Conservation (phyloP, 2,113 vertebrate genomes). For the Salvelinus fontinalis region DNA sequence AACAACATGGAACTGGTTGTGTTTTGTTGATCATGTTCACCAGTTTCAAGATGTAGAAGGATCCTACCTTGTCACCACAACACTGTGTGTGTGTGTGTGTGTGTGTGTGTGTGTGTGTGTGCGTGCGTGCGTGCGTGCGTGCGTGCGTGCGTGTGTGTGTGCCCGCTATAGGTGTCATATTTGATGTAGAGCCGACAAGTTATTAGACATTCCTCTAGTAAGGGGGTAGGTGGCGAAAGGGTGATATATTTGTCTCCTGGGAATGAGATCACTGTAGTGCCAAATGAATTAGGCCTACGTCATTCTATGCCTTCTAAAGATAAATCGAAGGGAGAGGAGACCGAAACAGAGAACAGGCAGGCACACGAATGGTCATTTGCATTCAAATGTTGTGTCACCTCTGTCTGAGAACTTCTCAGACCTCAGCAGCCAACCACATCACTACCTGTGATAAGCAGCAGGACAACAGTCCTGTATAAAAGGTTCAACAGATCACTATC, state of each 20-base stretch:
- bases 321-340: background rate
- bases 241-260: background rate
- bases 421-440: no score
- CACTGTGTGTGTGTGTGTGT: background rate
- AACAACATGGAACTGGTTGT: background rate
- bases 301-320: background rate
- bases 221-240: no score
- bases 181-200: background rate
- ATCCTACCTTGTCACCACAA: slow-evolving; percentile 13
- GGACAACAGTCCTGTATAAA: slow-evolving; percentile 42
- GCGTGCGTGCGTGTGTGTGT: background rate
- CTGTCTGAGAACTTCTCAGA: no score
- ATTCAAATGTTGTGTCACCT: no score
- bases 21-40: background rate
- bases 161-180: background rate
- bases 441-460: slow-evolving; percentile 30
- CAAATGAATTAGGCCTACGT: background rate
- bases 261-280: background rate
- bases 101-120: background rate
- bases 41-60: slow-evolving; percentile 5
- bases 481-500: slow-evolving; percentile 48
- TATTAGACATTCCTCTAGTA: no score
- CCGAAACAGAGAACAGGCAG: background rate
- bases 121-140: background rate
- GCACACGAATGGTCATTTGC: no score